Evolutionary conservation across 2,113 vertebrate species (phyloP), one percentile per base, ranked within the genome.

Genomic region (Pungitius pungitius): DNA sequence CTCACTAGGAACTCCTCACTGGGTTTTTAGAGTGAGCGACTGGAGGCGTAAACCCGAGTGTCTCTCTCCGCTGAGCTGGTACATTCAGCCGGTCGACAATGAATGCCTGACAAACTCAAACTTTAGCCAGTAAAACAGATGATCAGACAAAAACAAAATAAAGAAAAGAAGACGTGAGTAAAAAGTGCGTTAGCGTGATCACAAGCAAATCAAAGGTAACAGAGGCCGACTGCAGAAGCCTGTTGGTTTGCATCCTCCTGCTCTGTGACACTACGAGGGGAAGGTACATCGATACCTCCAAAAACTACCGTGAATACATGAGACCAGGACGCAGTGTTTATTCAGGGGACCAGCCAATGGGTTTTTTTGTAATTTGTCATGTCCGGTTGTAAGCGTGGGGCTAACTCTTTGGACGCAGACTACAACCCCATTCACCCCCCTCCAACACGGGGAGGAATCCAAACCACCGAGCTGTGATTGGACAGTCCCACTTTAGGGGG

Each of bases 81-180:
- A 39, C 85, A 88, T 92, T 91, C 85, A 63, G 75, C 84, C 87
- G 45, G 70, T 82, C 84, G 76, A 87, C 83, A 88, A 92, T 89
- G 90, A 87, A 91, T 83, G 88, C 79, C 86, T 83, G 85, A 89
- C 77, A 63, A 90, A 90, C 85, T 88, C 78, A 91, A 91, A 91
- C 76, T 83, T 84, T 73, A 84, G 82, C 83, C 78, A 82, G 66
- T 76, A 87, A 85, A 89, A 85, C 76, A 86, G 84, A 88, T 85
- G 82, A 81, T 77, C 65, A 73, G 83, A 89, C 86, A 83, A 69
- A 61, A 86, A 90, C 80, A 57, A 87, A 84, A 47, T 56, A 69
- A 88, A 85, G 11, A 73, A 74, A 75, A 82, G 54, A 81, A 81
- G 10, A 86, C 72, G 82, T 49, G 81, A 62, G 70, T 78, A 81